A percentile compares a stretch with the other conserved stretches of the same genome.
These are phyloP conservation scores for Sitta carolinensis DNA, from an alignment of 2,797 vertebrate genomes.

Conservation along the genomic window DNA sequence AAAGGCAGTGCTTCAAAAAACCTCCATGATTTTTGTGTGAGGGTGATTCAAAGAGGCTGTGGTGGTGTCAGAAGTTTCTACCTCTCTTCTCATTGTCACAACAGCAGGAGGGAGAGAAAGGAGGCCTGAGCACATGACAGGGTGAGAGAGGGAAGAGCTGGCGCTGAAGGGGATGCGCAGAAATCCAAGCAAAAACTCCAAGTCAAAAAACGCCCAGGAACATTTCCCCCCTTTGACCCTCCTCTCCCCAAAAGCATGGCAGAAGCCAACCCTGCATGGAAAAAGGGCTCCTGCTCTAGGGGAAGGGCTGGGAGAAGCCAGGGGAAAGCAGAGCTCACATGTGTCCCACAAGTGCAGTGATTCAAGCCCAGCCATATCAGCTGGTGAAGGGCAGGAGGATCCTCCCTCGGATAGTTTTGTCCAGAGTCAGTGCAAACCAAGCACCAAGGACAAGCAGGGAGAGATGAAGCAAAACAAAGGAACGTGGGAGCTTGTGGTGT, in stretches of 20 bases:
- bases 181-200: not conserved
- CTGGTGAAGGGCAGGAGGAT: not conserved
- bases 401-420: constrained; percentile 32
- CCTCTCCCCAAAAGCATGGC: not conserved
- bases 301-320: not conserved
- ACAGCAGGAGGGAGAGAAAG: not conserved
- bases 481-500: not conserved
- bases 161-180: not conserved
- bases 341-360: not conserved
- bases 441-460: constrained; percentile 19
- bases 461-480: constrained; percentile 33
- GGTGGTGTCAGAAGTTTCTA: not conserved
- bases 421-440: not conserved
- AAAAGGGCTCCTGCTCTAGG: not conserved
- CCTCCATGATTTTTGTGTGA: not conserved
- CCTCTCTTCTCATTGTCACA: not conserved
- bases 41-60: not conserved
- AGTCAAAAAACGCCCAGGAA: not conserved
- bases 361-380: not conserved
- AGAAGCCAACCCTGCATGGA: not conserved
- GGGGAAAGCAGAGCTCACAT: not conserved
- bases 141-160: not conserved
- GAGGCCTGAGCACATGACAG: not conserved
- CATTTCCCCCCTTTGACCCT: not conserved
- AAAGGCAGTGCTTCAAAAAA: not conserved